Base-by-base conservation (phyloP, 2,888 invertebrate genomes). In the Sipha maydis region DNA sequence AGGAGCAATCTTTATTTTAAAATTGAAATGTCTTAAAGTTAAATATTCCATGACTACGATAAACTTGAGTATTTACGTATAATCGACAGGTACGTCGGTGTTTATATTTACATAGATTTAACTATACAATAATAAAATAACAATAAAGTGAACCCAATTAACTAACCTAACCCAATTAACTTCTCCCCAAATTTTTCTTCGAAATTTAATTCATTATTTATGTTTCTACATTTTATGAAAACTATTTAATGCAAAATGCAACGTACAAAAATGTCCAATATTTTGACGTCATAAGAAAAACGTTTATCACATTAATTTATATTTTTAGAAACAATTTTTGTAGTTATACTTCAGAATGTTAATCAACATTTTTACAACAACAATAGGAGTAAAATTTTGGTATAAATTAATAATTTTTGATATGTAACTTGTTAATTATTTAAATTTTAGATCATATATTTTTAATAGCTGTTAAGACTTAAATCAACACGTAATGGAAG, bases 271-370 rank as follows among this genome's bases (percentile, higher is more conserved):
- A 11, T 28, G 14, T 71, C 7, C 25, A 25, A 48, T 83, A 11
- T 83, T 71, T 83, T 83, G 71, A 83, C 82, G 71, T 83, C 83
- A 83, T 28, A 1, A 71, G 48, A 48, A 31, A 41, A 28, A 69
- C 69, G 61, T 61, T 79, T 34, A 79, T 61, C 25, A 78, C 31
- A 14, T 21, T 56, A 14, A 41, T 0, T n/a, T 61, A 21, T 38
- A 67, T 48, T 69, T 69, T 71, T 69, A 82, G 69, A 67, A 48
- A 54, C 28, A 17, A 31, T 25, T 83, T 28, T 9, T 25, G 48
- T 71, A 28, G 8, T 41, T 8, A 25, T 75, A 38, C 17, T 28
- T 28, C n/a, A 28, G n/a, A 0, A 11, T 11, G 67, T 67, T n/a
- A 67, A 67, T 67, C 67, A 67, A 67, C 8, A 67, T 67, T 67